Conservation (phyloP, 2,113 vertebrate genomes). For the Prunella fulvescens region DNA sequence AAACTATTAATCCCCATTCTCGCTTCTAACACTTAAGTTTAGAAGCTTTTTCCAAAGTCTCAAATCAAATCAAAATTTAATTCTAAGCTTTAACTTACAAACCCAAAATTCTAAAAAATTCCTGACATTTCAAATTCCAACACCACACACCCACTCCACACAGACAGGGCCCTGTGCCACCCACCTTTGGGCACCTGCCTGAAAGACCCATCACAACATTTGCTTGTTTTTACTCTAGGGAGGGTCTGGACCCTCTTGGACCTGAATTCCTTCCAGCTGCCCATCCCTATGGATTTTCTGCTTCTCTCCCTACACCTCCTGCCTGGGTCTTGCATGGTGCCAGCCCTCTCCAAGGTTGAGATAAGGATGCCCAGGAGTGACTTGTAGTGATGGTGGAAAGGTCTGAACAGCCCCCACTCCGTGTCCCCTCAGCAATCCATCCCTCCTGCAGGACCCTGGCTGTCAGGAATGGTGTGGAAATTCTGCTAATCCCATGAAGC, state of each 20-base stretch:
- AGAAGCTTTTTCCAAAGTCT: neutral
- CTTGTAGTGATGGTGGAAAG: neutral
- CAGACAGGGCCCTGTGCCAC: neutral
- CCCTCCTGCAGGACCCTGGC: neutral
- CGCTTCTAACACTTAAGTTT: neutral
- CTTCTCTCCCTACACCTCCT: neutral
- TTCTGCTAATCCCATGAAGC: constrained; percentile 33
- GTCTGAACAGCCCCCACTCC: accelerated
- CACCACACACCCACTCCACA: accelerated
- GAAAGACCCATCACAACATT: accelerated
- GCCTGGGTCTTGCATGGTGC: neutral
- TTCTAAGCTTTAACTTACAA: neutral
- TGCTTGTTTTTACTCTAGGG: neutral
- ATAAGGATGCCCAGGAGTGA: neutral
- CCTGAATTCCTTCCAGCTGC: neutral
- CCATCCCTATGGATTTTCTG: neutral
- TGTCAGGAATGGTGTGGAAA: neutral
- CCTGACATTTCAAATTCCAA: neutral
- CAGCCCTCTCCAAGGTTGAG: neutral
- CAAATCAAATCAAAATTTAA: neutral
- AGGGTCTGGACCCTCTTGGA: neutral
- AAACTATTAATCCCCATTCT: neutral
- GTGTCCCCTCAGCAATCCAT: neutral
- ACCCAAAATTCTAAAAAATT: neutral
- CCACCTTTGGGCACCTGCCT: neutral